Base-by-base conservation (phyloP, 1,140 invertebrate genomes). In the Onthophagus taurus region DNA sequence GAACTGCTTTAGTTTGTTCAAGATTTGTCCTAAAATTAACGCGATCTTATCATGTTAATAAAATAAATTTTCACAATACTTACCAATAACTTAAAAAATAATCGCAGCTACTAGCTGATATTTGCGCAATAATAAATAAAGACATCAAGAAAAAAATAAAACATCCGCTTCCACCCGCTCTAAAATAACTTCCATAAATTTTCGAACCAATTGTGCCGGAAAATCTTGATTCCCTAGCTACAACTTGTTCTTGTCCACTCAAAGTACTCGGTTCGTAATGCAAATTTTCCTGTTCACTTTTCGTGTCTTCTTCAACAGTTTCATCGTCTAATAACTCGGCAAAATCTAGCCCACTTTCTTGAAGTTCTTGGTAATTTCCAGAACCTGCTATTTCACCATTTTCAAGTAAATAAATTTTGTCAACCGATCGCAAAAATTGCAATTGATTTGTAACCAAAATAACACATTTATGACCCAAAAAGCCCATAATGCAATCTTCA, bases 401-500 rank as follows among this genome's bases (percentile, higher is more conserved):
- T 41, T 77, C 74, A 51, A 80, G 60, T 23, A 70, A 75, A 52
- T 75, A 76, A 66, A 75, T 76, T 60, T 72, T 60, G 54, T 88
- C 79, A 4, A 85, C 87, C 31, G 77, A 72, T 54, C 81, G 79
- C 3, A 94, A 67, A 56, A 85, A 91, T 58, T 91, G 88, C 38
- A 93, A 63, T 61, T 93, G 89, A 65, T 94, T 89, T 1, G 89
- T 94, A 4, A 89, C 85, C 12, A 90, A 68, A 54, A 94, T 75
- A 0, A 78, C 66, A 8, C 83, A 82, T 53, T 87, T 80, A 13
- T 75, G 65, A 17, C 75, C 71, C 48, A 91, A 61, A 55, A 78
- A 83, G 5, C 75, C 76, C 3, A 66, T 68, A 37, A 84, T 73
- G 52, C 80, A 82, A 8, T 79, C 70, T 52, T 83, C 75, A 53